These are phyloP conservation scores for Lacanobia wlatinum DNA, from an alignment of 2,888 invertebrate species.

Conservation along the genomic window DNA sequence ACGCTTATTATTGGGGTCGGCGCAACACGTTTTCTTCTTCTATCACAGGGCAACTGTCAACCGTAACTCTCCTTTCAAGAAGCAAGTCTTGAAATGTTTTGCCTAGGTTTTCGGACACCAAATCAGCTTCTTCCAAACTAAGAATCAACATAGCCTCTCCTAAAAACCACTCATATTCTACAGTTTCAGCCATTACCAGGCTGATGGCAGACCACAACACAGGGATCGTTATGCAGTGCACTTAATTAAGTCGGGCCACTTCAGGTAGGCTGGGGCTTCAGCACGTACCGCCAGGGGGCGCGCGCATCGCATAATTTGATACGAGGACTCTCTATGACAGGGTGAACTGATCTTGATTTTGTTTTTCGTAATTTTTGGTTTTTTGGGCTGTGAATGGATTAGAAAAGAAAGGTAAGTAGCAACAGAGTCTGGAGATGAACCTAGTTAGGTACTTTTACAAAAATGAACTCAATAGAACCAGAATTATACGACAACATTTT, in stretches of 20 bases:
- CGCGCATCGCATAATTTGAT: constrained; percentile 58
- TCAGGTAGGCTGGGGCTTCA: constrained; percentile 52
- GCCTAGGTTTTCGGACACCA: background rate
- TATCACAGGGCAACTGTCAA: no score
- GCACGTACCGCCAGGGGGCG: constrained; percentile 57
- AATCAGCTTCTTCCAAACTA: background rate
- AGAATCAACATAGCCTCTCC: background rate
- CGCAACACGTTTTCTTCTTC: no score
- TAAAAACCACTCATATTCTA: background rate
- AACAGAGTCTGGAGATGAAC: background rate
- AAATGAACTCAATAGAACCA: no score
- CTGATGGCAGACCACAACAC: constrained; percentile 46
- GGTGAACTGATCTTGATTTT: constrained; percentile 30
- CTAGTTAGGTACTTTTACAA: no score
- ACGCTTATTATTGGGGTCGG: no score
- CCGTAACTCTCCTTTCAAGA: no score
- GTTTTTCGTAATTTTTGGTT: constrained; percentile 21
- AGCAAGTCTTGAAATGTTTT: no score
- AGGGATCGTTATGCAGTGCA: constrained; percentile 52
- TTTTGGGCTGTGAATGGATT: background rate
- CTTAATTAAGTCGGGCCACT: constrained; percentile 66
- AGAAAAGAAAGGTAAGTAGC: background rate
- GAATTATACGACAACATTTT: no score
- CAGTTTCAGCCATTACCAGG: constrained; percentile 23
- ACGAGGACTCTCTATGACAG: constrained; percentile 44